Conservation (phyloP, 2,113 vertebrate species). For the Budorcas taxicolor region DNA sequence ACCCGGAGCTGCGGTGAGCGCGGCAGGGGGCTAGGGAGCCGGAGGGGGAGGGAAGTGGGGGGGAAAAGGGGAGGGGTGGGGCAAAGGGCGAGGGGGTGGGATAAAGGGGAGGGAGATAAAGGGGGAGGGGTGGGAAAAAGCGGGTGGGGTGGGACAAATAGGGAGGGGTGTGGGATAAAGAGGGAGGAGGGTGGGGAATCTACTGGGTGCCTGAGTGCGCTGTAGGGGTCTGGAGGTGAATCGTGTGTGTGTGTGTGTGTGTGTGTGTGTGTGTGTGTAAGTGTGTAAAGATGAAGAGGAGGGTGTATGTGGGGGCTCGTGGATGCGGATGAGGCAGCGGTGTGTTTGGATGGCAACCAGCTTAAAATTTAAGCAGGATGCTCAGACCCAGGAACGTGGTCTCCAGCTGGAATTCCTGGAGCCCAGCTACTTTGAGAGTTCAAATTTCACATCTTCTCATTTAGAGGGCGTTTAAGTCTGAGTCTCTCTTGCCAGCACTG, state of each 20-base stretch:
- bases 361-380: neutral
- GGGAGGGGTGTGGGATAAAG: too few species aligned
- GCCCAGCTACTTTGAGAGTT: neutral
- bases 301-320: neutral
- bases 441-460: neutral
- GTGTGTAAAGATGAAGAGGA: neutral
- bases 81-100: too few species aligned
- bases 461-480: neutral
- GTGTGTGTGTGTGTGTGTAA: neutral
- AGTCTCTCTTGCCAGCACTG: neutral
- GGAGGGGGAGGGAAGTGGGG: too few species aligned
- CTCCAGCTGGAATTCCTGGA: neutral
- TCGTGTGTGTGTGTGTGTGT: too few species aligned
- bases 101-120: fast-evolving
- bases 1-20: slow-evolving; percentile 76
- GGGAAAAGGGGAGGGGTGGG: too few species aligned
- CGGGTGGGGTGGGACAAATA: too few species aligned
- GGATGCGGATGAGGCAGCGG: too few species aligned
- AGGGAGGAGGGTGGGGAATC: neutral
- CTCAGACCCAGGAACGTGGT: too few species aligned
- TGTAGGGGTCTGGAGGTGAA: neutral
- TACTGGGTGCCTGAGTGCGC: neutral
- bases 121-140: too few species aligned
- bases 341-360: neutral
- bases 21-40: fast-evolving